Evolutionary conservation across 37 sponge, comb jelly and placozoan genomes (phyloP).

Genomic region (Chondrosia reniformis): DNA sequence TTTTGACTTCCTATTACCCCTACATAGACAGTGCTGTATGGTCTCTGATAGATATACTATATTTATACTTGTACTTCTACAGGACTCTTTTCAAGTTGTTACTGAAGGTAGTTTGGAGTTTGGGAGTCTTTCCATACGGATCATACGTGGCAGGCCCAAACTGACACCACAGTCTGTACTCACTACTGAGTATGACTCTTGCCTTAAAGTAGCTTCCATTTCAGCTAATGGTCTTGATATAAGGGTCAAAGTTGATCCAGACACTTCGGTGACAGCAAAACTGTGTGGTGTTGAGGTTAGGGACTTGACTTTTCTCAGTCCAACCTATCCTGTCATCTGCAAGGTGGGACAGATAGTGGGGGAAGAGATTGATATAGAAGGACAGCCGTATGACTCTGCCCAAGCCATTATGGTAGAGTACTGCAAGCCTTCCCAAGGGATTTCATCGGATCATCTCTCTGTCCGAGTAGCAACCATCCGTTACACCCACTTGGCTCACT

Average conservation of each 20-base stretch:
- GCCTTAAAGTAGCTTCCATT: neutral
- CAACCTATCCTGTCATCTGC: constrained; percentile 46
- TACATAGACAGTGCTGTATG: too few relatives aligned
- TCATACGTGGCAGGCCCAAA: constrained; percentile 3
- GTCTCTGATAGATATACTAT: too few relatives aligned
- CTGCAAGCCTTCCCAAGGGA: neutral
- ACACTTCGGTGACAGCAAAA: constrained; percentile 30
- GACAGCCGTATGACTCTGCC: neutral
- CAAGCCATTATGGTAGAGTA: too few relatives aligned
- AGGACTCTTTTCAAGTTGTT: neutral
- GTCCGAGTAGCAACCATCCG: constrained; percentile 68
- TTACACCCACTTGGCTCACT: constrained; percentile 77
- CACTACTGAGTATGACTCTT: neutral
- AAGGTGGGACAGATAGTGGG: constrained; percentile 26
- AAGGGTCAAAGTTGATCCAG: constrained; percentile 27
- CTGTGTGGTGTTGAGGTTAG: constrained; percentile 45
- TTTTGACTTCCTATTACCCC: too few relatives aligned
- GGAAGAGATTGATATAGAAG: neutral
- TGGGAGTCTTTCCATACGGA: neutral
- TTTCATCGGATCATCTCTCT: constrained; percentile 20
- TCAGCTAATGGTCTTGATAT: neutral
- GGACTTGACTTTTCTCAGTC: constrained; percentile 43
- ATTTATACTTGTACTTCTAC: neutral
- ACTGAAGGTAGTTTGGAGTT: neutral
- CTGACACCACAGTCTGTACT: neutral